Conservation (phyloP, 2,113 vertebrate species). For the Silurus meridionalis region DNA sequence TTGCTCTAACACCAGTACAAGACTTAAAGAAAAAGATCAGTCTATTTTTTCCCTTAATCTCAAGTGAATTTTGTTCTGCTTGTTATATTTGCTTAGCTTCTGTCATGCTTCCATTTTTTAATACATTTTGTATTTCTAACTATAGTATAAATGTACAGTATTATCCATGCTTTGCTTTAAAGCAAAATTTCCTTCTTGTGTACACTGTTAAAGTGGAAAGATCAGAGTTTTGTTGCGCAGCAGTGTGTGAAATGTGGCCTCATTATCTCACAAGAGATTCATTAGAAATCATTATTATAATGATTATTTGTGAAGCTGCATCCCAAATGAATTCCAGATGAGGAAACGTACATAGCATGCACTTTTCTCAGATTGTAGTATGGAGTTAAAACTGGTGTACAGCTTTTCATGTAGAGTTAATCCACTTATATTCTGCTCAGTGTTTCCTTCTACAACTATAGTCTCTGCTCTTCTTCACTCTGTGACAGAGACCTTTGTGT, state of each 20-base stretch:
- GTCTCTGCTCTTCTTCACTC: neutral
- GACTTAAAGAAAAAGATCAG: neutral
- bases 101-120: neutral
- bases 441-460: neutral
- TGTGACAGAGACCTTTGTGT: neutral
- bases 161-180: too few species aligned
- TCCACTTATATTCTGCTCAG: neutral
- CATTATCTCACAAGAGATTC: neutral
- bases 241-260: neutral
- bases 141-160: too few species aligned
- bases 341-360: neutral
- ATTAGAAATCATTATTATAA: conserved; percentile 14
- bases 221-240: neutral
- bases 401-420: neutral
- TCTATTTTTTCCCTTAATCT: neutral
- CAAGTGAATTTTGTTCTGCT: neutral
- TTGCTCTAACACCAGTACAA: neutral
- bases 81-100: neutral
- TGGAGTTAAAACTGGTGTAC: too few species aligned
- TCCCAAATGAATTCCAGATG: neutral
- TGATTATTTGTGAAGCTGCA: neutral
- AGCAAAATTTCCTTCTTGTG: neutral
- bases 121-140: neutral
- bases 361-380: neutral
- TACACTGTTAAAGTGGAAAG: neutral